Percentiles rank a stretch among this genome's conserved stretches.
phyloP scores from a whole-genome alignment of 2,888 invertebrate genomes.

The Callimorpha dominula region DNA sequence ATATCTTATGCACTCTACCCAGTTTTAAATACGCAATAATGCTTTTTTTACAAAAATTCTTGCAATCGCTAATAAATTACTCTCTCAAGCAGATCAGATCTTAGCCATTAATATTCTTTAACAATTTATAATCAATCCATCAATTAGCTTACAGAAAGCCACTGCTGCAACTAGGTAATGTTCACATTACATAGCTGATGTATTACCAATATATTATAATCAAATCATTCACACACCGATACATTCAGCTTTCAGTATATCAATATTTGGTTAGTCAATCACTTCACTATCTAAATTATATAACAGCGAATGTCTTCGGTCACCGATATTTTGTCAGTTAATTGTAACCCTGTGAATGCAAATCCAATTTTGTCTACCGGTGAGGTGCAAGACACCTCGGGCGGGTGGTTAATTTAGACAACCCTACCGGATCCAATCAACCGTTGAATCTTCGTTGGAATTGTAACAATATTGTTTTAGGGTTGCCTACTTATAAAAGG shows the following conservation, averaged over 20 bases:
- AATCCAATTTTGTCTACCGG: conserved; percentile 54
- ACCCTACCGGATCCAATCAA: conserved; percentile 53
- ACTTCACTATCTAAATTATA: conserved; percentile 55
- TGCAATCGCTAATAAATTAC: too few relatives aligned
- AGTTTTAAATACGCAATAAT: too few relatives aligned
- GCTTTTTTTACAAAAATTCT: too few relatives aligned
- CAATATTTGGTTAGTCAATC: conserved; percentile 33
- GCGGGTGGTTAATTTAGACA: conserved; percentile 51
- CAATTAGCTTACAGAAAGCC: background rate
- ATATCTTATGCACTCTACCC: too few relatives aligned
- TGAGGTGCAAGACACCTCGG: conserved; percentile 51
- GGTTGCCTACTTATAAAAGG: conserved; percentile 38
- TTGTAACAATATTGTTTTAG: conserved; percentile 50
- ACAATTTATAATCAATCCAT: background rate
- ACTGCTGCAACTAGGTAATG: background rate
- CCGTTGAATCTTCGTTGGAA: conserved; percentile 42
- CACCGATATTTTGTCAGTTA: conserved; percentile 52
- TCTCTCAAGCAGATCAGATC: too few relatives aligned
- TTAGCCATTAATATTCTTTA: background rate
- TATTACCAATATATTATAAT: background rate
- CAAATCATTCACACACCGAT: background rate
- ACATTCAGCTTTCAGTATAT: background rate
- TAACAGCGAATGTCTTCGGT: conserved; percentile 44
- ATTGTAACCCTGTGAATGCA: conserved; percentile 64
- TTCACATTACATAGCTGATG: background rate